A percentile compares a stretch with the other conserved stretches of the same genome.
Conservation (phyloP, 2,888 invertebrate genomes). For the Drosophila phalerata region DNA sequence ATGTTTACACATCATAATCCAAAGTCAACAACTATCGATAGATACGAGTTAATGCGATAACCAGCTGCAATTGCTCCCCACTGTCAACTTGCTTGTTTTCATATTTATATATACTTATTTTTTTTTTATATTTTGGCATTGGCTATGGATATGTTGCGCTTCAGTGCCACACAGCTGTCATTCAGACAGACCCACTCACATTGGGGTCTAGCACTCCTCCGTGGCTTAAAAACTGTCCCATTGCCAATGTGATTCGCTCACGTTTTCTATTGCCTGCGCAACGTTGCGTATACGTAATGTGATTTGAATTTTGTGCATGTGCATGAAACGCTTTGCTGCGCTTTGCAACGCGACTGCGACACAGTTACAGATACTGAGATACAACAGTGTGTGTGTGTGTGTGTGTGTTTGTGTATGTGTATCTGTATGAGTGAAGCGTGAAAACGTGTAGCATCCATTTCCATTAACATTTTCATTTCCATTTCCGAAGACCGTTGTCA, state of each 20-base stretch:
- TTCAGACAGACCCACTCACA: constrained; percentile 21
- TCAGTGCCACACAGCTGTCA: constrained; percentile 51
- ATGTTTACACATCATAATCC: constrained; percentile 33
- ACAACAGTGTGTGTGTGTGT: not conserved
- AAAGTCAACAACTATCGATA: constrained; percentile 63
- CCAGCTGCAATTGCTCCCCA: constrained; percentile 28
- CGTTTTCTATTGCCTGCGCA: constrained; percentile 68
- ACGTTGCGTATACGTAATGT: constrained; percentile 76
- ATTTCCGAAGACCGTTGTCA: constrained; percentile 53
- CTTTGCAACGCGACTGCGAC: constrained; percentile 40
- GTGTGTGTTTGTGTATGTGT: constrained; percentile 1
- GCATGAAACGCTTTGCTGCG: constrained; percentile 60
- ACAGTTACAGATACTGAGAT: not conserved
- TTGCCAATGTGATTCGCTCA: constrained; percentile 52
- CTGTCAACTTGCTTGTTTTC: constrained; percentile 14
- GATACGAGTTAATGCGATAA: constrained; percentile 15
- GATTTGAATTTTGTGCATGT: constrained; percentile 76
- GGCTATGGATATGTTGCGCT: constrained; percentile 50
- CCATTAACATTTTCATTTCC: constrained; percentile 46
- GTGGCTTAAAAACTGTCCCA: constrained; percentile 22
- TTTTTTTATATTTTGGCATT: constrained; percentile 44
- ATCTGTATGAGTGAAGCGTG: constrained; percentile 7
- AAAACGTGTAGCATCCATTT: constrained; percentile 35
- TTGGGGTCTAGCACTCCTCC: constrained; percentile 1
- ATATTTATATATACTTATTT: no score